Conservation (phyloP, 1,140 invertebrate genomes). For the Drosophila leontia region DNA sequence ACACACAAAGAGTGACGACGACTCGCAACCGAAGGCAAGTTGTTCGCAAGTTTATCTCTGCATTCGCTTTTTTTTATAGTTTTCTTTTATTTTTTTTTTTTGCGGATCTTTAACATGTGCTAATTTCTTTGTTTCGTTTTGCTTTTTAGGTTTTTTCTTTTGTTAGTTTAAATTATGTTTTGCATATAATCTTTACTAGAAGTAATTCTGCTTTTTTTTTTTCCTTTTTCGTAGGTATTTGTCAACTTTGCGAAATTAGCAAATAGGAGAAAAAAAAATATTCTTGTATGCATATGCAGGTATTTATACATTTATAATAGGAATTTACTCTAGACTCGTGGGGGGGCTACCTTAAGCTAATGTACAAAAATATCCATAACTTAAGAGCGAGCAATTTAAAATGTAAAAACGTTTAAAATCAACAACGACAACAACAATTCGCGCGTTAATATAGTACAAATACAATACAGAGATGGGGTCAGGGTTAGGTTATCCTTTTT, state of each 20-base stretch:
- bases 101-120: conserved; percentile 73
- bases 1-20: conserved; percentile 41
- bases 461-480: conserved; percentile 22
- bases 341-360: conserved; percentile 71
- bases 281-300: conserved; percentile 2
- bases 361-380: conserved; percentile 80
- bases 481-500: background rate
- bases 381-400: conserved; percentile 70
- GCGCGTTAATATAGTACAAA: conserved; percentile 56
- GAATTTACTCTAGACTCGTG: conserved; percentile 56
- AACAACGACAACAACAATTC: conserved; percentile 69
- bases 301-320: conserved; percentile 49
- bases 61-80: conserved; percentile 26
- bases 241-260: conserved; percentile 53
- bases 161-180: conserved; percentile 51
- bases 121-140: conserved; percentile 49
- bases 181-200: conserved; percentile 53
- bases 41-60: conserved; percentile 24
- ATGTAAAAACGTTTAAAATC: conserved; percentile 54
- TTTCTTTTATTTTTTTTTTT: conserved; percentile 29
- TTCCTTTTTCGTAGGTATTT: conserved; percentile 9
- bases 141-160: conserved; percentile 36
- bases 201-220: conserved; percentile 28
- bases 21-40: conserved; percentile 46
- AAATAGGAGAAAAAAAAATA: conserved; percentile 50